Evolutionary conservation across 2,113 vertebrate species (phyloP).

Genomic region (Psephotus haematonotus): DNA sequence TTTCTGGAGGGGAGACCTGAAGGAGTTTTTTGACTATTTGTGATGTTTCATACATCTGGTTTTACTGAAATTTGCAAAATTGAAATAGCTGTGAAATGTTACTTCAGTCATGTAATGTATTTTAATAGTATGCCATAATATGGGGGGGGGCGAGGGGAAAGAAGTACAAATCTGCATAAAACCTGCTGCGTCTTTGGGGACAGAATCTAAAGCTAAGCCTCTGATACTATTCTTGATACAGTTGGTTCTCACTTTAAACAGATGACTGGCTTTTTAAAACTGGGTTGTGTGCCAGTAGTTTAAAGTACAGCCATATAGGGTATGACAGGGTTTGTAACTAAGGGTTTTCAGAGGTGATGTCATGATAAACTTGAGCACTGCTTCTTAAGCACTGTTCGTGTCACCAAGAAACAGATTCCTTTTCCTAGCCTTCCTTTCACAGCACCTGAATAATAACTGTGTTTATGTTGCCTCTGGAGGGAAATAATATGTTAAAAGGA

Average conservation of each 20-base stretch:
- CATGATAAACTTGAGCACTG: conserved; percentile 39
- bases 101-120: background rate
- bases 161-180: background rate
- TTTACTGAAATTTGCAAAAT: background rate
- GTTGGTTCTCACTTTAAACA: conserved; percentile 72
- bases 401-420: conserved; percentile 35
- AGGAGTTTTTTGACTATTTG: background rate
- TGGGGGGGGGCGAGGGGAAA: no score
- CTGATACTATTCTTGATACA: conserved; percentile 41
- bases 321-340: conserved; percentile 53
- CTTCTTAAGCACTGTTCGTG: background rate
- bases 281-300: conserved; percentile 66
- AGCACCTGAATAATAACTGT: background rate
- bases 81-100: conserved; percentile 2
- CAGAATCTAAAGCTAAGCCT: background rate
- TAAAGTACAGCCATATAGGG: conserved; percentile 78
- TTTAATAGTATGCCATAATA: background rate
- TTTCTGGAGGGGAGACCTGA: background rate
- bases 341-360: conserved; percentile 70
- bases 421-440: conserved; percentile 25
- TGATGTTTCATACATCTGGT: background rate
- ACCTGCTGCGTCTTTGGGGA: background rate
- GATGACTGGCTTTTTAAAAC: conserved; percentile 66
- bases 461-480: background rate
- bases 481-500: background rate